Base-by-base conservation (phyloP, 1,140 invertebrate genomes). In the Bursaphelenchus mucronatus region DNA sequence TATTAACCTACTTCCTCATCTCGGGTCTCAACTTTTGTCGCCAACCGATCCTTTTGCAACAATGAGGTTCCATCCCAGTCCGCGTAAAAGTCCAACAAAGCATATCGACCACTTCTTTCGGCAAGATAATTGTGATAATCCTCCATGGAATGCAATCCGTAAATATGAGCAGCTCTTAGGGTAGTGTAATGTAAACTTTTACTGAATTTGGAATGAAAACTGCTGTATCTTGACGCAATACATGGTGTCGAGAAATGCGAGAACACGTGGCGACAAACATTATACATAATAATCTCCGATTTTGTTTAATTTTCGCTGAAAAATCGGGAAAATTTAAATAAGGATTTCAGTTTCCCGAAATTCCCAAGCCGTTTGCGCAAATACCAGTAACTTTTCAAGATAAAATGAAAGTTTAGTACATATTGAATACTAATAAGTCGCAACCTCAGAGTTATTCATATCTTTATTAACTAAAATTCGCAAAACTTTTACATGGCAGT, bases 1-100 rank as follows among this genome's bases (percentile, higher is more conserved):
- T 30, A 58, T 17, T 54, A 21, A 30, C 52, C 40, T 54, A 59
- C 57, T 7, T 59, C 57, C 11, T 13, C 47, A 7, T 59, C 57
- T 15, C 40, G 2, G 9, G 11, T n/a, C n/a, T 59, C 57, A 39
- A 59, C 45, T 44, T 59, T 59, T 13, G 11, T 40, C 40, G 41
- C 40, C 11, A 59, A 44, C 10, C 57, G 57, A 11, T 39, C 13
- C 19, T 39, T 44, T 39, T 59, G 57, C 41, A 59, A 46, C 57
- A 15, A 44, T 3, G 13, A 59, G 1, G 45, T 39, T 1, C 57
- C 57, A 4, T 59, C 10, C 13, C 11, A 41, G 40, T 30, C 40
- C 15, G 41, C 57, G 41, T 46, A 59, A 44, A 59, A 59, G 13
- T 59, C 57, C 13, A 59, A 50, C 13, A 45, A n/a, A 1, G 44